phyloP scores from a whole-genome alignment of 2,797 vertebrate species.

The Syngnathus acus region DNA sequence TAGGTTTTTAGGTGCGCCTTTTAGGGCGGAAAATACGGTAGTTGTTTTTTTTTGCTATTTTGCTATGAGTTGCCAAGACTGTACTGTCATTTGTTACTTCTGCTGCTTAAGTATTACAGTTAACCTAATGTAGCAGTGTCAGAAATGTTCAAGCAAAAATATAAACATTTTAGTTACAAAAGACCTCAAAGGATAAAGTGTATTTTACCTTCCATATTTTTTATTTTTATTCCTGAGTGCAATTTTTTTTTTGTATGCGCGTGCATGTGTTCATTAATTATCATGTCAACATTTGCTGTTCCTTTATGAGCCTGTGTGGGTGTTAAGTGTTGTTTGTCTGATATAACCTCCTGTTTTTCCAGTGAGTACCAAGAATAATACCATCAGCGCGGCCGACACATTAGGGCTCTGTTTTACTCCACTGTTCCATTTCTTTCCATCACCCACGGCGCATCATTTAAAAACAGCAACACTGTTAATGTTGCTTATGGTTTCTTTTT shows the following conservation, averaged over 20 bases:
- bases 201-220: no score
- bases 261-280: not conserved
- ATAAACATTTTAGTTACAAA: not conserved
- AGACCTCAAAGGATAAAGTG: no score
- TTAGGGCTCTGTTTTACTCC: not conserved
- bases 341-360: not conserved
- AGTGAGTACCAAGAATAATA: not conserved
- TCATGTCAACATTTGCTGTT: not conserved
- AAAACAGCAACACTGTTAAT: not conserved
- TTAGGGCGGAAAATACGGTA: no score
- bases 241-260: no score
- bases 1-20: no score
- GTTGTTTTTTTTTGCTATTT: not conserved
- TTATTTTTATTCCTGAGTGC: not conserved
- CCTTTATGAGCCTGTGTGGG: not conserved
- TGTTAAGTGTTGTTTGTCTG: conserved; percentile 2
- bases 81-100: not conserved
- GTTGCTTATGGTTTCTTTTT: not conserved
- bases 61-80: not conserved
- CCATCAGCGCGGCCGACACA: not conserved
- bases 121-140: not conserved
- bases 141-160: not conserved
- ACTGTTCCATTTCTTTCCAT: not conserved
- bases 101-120: no score
- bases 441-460: not conserved